Evolutionary conservation across 2,797 vertebrate species (phyloP).

Genomic region (Aeoliscus strigatus): DNA sequence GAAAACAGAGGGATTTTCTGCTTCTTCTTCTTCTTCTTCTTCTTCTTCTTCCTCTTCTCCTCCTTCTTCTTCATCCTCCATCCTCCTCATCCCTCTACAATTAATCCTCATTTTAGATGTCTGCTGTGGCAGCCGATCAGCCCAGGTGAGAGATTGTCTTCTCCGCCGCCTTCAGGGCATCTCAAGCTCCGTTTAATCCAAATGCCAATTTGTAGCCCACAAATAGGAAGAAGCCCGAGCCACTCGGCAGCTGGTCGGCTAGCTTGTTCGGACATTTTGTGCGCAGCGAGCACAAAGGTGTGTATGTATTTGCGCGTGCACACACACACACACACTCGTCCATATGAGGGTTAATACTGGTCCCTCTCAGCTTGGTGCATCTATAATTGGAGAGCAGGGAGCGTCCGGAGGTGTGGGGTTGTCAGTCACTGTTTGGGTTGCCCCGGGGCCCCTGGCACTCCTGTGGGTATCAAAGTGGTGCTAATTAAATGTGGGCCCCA

Average conservation of each 20-base stretch:
- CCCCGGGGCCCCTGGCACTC: constrained; percentile 95
- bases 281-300: constrained; percentile 55
- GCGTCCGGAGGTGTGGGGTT: constrained; percentile 90
- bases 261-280: constrained; percentile 70
- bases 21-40: constrained; percentile 4
- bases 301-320: constrained; percentile 12
- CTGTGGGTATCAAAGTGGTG: constrained; percentile 99
- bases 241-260: constrained; percentile 77
- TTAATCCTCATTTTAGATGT: constrained; percentile 84
- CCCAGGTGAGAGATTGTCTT: constrained; percentile 72
- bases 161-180: constrained; percentile 71
- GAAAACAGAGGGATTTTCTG: constrained; percentile 37
- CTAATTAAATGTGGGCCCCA: constrained; percentile 99
- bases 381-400: constrained; percentile 99
- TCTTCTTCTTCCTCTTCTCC: constrained; percentile 10
- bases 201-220: constrained; percentile 96
- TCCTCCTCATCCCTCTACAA: constrained; percentile 18
- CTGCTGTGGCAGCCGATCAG: constrained; percentile 65
- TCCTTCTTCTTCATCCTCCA: constrained; percentile 1
- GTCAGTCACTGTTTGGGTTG: constrained; percentile 99
- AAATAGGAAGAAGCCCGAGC: constrained; percentile 77
- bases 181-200: constrained; percentile 91
- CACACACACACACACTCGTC: constrained; percentile 8
- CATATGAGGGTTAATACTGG: constrained; percentile 50
- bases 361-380: constrained; percentile 79